Evolutionary conservation across 2,797 vertebrate genomes (phyloP), one percentile per base, ranked within the genome.

Genomic region (Rhinogobio ventralis): DNA sequence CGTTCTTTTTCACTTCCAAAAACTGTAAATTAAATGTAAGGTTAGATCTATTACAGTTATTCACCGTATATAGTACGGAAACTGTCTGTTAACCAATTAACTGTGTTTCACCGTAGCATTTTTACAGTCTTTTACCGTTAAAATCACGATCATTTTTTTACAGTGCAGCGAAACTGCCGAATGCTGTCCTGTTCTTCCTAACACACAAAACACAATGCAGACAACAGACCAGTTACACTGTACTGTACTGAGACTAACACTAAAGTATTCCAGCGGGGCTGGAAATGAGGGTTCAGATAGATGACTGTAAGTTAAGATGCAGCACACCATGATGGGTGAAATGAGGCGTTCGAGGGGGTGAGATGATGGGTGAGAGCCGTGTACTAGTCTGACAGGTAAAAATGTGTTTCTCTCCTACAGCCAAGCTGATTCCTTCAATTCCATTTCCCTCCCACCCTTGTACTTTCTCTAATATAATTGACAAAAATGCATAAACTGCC

Each of bases 361-460:
- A 55, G 73, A 55, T 76, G 73, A 76, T 76, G 51, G 33, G 73
- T 76, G 73, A 57, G 73, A n/a, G 30, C 73, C 23, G 13, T 76
- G 73, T n/a, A 39, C 33, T 1, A 0, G 0, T 39, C 74, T 76
- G 49, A 76, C 74, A 39, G 23, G 13, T 60, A 57, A 76, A 36
- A 57, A 57, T 60, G 53, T 57, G 30, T 7, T 36, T 36, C 73
- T 36, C 1, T 72, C 45, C 15, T 51, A 11, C 45, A 30, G 25
- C 46, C 25, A 25, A 51, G 25, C 28, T 33, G 71, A 74, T 74
- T 74, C 28, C 28, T 11, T 33, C 28, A 1, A 1, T 51, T 20
- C 17, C 49, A 20, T 51, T 51, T 73, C 1, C 57, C 45, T 73
- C 71, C 25, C 14, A 5, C 51, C 46, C 25, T 73, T 10, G 7